These are phyloP conservation scores for Acanthoscelides obtectus DNA, from an alignment of 2,888 invertebrate species.

Conservation along the genomic window DNA sequence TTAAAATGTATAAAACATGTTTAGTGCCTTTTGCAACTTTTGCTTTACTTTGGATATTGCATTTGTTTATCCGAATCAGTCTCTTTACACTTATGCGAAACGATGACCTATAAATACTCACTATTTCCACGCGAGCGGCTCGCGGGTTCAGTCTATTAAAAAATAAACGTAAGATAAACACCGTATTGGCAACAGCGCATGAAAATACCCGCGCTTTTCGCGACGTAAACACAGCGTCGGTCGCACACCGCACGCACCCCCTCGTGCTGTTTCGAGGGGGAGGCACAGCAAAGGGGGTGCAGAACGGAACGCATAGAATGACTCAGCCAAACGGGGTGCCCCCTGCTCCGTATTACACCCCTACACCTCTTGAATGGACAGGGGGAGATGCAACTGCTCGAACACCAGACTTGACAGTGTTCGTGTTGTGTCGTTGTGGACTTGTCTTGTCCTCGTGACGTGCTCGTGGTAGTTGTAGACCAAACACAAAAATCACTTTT, in stretches of 20 bases:
- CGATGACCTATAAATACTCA: too few species aligned
- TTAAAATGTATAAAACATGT: too few species aligned
- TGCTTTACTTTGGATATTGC: too few species aligned
- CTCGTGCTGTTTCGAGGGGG: not conserved
- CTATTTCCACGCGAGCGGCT: too few species aligned
- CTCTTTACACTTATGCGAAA: too few species aligned
- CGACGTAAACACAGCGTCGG: not conserved
- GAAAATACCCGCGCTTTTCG: constrained; percentile 7
- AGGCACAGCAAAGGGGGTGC: constrained; percentile 12
- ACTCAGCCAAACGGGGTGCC: constrained; percentile 38
- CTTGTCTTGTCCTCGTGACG: constrained; percentile 32
- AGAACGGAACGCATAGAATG: constrained; percentile 31
- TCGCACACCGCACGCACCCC: constrained; percentile 16
- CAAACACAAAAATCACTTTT: constrained; percentile 13
- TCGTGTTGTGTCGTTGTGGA: constrained; percentile 43
- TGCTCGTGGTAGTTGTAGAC: constrained; percentile 42
- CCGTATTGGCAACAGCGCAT: constrained; percentile 2
- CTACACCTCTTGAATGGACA: constrained; percentile 41
- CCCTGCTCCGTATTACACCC: constrained; percentile 15
- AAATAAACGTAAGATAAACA: too few species aligned
- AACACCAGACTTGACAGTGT: constrained; percentile 40
- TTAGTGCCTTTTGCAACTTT: too few species aligned
- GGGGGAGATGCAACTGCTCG: constrained; percentile 43
- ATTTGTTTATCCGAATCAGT: too few species aligned
- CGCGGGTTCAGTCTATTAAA: too few species aligned